These are phyloP conservation scores for Trypoxylus dichotomus DNA, from an alignment of 1,140 invertebrate genomes.

Conservation along the genomic window DNA sequence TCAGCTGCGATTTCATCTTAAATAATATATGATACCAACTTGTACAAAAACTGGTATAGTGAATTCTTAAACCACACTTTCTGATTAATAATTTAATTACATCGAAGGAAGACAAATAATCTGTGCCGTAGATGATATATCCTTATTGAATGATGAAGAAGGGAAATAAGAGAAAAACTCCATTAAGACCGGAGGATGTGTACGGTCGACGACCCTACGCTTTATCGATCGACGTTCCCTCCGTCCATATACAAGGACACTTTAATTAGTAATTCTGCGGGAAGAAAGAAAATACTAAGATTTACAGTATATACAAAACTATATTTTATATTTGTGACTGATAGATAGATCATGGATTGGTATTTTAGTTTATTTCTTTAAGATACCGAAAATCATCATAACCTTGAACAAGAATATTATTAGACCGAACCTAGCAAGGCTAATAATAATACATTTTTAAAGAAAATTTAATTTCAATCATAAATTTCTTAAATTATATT, in stretches of 20 bases:
- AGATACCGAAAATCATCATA: too few relatives aligned
- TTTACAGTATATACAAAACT: background rate
- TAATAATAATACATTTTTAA: too few relatives aligned
- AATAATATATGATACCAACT: background rate
- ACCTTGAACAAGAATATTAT: too few relatives aligned
- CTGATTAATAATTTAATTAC: background rate
- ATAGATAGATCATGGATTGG: too few relatives aligned
- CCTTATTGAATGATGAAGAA: slow-evolving; percentile 16
- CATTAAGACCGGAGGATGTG: slow-evolving; percentile 14
- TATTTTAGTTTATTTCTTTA: too few relatives aligned
- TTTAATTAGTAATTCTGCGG: background rate
- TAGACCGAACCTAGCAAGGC: too few relatives aligned
- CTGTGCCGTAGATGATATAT: slow-evolving; percentile 8
- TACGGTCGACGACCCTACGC: slow-evolving; percentile 13
- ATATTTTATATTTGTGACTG: background rate
- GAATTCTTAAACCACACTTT: background rate
- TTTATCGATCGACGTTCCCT: slow-evolving; percentile 3
- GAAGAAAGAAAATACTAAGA: background rate
- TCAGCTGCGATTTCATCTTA: background rate
- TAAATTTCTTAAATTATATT: too few relatives aligned
- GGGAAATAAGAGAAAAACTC: slow-evolving; percentile 17
- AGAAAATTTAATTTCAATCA: too few relatives aligned
- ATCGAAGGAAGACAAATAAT: background rate
- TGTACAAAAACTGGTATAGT: background rate
- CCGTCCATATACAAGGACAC: background rate